Conservation (phyloP, 1,140 invertebrate species). For the Bombyx mandarina region DNA sequence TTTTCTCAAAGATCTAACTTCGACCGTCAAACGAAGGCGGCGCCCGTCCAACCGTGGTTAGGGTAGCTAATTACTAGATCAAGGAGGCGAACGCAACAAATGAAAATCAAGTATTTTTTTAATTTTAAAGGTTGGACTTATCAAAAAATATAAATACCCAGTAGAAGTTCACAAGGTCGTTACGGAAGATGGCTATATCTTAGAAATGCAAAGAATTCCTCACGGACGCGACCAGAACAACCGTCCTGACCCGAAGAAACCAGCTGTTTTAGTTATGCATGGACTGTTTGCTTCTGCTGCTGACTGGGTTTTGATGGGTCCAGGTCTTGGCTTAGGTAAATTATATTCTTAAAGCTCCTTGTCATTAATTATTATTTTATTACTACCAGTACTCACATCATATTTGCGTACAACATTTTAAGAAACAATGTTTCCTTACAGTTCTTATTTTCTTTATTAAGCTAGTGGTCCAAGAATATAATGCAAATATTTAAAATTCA, state of each 20-base stretch:
- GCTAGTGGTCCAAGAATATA: too few relatives aligned
- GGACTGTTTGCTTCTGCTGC: constrained; percentile 71
- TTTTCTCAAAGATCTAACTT: too few relatives aligned
- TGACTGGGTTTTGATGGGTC: constrained; percentile 68
- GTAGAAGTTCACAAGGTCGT: constrained; percentile 64
- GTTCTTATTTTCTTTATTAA: too few relatives aligned
- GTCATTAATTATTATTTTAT: background rate
- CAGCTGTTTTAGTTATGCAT: constrained; percentile 73
- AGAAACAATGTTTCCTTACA: background rate
- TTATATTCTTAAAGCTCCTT: background rate
- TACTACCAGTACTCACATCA: background rate
- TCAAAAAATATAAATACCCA: constrained; percentile 63
- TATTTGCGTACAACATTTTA: background rate
- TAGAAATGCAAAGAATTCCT: constrained; percentile 71
- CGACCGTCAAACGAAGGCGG: too few relatives aligned
- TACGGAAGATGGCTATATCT: constrained; percentile 73
- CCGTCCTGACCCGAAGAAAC: constrained; percentile 31
- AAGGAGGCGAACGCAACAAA: too few relatives aligned
- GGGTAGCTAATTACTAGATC: too few relatives aligned
- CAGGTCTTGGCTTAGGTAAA: constrained; percentile 21
- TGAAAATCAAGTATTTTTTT: background rate
- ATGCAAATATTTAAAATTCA: too few relatives aligned
- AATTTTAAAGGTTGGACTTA: constrained; percentile 18
- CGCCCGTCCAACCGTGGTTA: too few relatives aligned
- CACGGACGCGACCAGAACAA: constrained; percentile 28